phyloP scores from a whole-genome alignment of 2,797 vertebrate species.

The Acanthornis magna region DNA sequence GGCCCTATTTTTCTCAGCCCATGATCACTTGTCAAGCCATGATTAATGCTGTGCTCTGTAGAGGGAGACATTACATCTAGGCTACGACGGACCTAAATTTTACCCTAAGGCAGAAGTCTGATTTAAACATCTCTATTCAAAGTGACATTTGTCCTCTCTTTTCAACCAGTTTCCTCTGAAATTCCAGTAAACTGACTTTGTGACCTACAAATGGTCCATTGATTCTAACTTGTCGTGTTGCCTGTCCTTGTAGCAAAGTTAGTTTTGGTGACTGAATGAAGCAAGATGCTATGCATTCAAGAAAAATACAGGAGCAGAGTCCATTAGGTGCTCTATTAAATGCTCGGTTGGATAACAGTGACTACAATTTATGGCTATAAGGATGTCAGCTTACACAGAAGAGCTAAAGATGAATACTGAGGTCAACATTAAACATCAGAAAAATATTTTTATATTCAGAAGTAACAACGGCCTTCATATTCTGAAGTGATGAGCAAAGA shows the following conservation, averaged over 20 bases:
- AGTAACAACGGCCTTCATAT: slow-evolving; percentile 31
- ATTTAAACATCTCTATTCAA: slow-evolving; percentile 86
- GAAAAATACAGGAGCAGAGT: slow-evolving; percentile 70
- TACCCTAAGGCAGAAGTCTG: slow-evolving; percentile 83
- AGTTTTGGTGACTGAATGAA: slow-evolving; percentile 71
- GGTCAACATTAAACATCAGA: slow-evolving; percentile 38
- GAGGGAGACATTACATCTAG: slow-evolving; percentile 80
- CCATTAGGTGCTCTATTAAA: slow-evolving; percentile 86
- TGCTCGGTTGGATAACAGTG: slow-evolving; percentile 38
- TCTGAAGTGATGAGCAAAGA: slow-evolving; percentile 5
- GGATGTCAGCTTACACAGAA: slow-evolving; percentile 15
- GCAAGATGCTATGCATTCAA: slow-evolving; percentile 61
- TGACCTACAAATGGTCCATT: slow-evolving; percentile 82
- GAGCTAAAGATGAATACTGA: slow-evolving; percentile 18
- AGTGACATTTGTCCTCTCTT: slow-evolving; percentile 87
- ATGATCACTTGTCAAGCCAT: slow-evolving; percentile 74
- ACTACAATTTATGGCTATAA: neutral
- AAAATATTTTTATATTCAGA: slow-evolving; percentile 33
- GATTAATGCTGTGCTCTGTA: slow-evolving; percentile 83
- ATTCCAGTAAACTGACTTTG: slow-evolving; percentile 82
- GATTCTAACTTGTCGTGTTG: slow-evolving; percentile 77
- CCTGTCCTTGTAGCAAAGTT: slow-evolving; percentile 74
- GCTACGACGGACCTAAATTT: slow-evolving; percentile 81
- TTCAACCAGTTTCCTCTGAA: slow-evolving; percentile 85
- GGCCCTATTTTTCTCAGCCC: slow-evolving; percentile 65